These are phyloP conservation scores for Diachrysia chrysitis DNA, from an alignment of 2,888 invertebrate species.

Conservation along the genomic window DNA sequence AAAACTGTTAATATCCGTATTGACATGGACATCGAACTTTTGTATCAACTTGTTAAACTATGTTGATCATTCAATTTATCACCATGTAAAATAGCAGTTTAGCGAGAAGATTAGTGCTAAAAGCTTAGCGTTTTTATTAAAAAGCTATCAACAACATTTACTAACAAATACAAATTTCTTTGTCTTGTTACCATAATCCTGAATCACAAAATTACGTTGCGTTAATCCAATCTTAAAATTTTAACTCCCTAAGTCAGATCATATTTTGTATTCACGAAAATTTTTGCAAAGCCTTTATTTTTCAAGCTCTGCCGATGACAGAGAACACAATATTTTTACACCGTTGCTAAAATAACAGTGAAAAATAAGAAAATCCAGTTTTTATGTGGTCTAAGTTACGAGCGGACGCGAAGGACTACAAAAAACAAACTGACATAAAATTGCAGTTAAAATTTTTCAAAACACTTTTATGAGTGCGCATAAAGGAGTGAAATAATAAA, in stretches of 20 bases:
- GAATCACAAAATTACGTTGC: neutral
- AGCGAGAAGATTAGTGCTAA: neutral
- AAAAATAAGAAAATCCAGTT: conserved; percentile 55
- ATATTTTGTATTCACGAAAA: conserved; percentile 44
- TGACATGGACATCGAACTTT: too few relatives aligned
- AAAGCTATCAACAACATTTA: neutral
- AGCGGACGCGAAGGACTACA: conserved; percentile 28
- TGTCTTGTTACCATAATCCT: neutral
- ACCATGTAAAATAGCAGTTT: neutral
- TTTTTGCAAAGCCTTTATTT: conserved; percentile 33
- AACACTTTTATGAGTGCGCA: conserved; percentile 19
- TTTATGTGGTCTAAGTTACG: conserved; percentile 48
- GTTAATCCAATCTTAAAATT: conserved; percentile 4
- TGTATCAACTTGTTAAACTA: too few relatives aligned
- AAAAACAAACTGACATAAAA: conserved; percentile 24
- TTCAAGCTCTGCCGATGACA: conserved; percentile 57
- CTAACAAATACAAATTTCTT: neutral
- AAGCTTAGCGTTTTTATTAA: neutral
- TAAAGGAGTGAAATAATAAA: neutral
- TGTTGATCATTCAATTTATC: too few relatives aligned
- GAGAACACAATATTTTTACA: conserved; percentile 59
- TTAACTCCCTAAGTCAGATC: conserved; percentile 3
- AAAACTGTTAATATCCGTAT: too few relatives aligned
- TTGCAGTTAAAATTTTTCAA: conserved; percentile 29
- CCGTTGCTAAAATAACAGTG: conserved; percentile 55